Evolutionary conservation across 2,113 vertebrate species (phyloP), one percentile per base, ranked within the genome.

Genomic region (Talpa occidentalis): DNA sequence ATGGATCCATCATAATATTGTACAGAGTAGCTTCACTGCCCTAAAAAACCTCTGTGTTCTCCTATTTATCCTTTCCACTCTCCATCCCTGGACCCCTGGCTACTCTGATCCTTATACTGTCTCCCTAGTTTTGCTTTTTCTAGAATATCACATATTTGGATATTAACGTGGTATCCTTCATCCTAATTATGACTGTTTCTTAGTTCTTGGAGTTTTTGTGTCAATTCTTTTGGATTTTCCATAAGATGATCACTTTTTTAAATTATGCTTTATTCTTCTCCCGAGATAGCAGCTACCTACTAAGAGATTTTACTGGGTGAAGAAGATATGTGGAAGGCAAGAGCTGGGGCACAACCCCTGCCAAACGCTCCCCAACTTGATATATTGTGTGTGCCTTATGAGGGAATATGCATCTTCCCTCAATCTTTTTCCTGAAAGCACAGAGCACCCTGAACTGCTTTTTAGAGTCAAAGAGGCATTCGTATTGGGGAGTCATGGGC

Each of bases 191-290:
- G 52, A 69, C n/a, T 11, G 10, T 47, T 77, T 67, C 21, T 56
- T 54, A 80, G 35, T 93, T 91, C 26, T 16, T 56, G 4, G 54
- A 85, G 11, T 22, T 52, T 52, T 74, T 49, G 28, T 49, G 79
- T 64, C 24, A 26, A n/a, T 60, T 95, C 10, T 66, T 93, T 82
- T 88, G 47, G 42, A 90, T 90, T 96, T 80, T 93, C 54, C 80
- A 37, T 30, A 16, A 49, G 91, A 78, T 19, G 32, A 44, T 59
- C 32, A 82, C 37, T 60, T 60, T n/a, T 6, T 28, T 40, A 35
- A 81, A 22, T 26, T 35, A 82, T 35, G 37, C n/a, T 35, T 14
- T 78, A 64, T 44, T 94, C 79, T 84, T 4, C 19, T 35, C 32
- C 21, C 32, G 62, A 78, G 44, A 47, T 59, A 8, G 83, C 56